Evolutionary conservation across 2,888 invertebrate genomes (phyloP), one percentile per base, ranked within the genome.

Genomic region (Buathra laborator): DNA sequence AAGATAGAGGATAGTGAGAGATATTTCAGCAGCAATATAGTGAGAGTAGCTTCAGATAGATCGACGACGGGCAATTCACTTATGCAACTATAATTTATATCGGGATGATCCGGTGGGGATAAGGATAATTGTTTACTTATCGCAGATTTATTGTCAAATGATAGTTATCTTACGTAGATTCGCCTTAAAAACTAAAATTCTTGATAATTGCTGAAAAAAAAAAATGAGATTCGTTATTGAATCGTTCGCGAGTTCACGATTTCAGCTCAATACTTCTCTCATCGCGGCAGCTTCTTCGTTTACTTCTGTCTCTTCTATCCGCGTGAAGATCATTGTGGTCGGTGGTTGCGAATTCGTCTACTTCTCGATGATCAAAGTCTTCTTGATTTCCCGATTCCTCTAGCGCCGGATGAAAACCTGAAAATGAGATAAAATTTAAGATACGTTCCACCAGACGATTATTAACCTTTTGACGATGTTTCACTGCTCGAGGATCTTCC

Each of bases 391-490:
- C 32, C 14, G 32, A 32, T 32, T 46, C 37, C 66, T 72, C 71
- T 66, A 14, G 43, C 48, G 16, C 14, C 80, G 68, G 43, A 66
- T 37, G 32, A 37, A 14, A 59, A 87, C 88, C 87, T 87, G 74
- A 87, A 88, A 88, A 86, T 37, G 62, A 87, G 81, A 84, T 66
- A 64, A 67, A 68, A 77, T 64, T 88, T 88, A 86, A 88, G 85
- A 85, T 85, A 81, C 86, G 87, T 86, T 86, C 88, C 3, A 77
- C 29, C 12, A 67, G 59, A 29, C 16, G 2, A 44, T 43, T 12
- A 3, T 59, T 48, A 10, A 46, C 66, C 75, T 12, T 59, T 81
- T 64, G 12, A 32, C 16, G 46, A 43, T 29, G 16, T 7, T 56
- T 10, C 46, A 71, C 19, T 32, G 62, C 51, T n/a, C n/a, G 24